Evolutionary conservation across 2,888 invertebrate genomes (phyloP).

Genomic region (Scelioninae gen. 1): DNA sequence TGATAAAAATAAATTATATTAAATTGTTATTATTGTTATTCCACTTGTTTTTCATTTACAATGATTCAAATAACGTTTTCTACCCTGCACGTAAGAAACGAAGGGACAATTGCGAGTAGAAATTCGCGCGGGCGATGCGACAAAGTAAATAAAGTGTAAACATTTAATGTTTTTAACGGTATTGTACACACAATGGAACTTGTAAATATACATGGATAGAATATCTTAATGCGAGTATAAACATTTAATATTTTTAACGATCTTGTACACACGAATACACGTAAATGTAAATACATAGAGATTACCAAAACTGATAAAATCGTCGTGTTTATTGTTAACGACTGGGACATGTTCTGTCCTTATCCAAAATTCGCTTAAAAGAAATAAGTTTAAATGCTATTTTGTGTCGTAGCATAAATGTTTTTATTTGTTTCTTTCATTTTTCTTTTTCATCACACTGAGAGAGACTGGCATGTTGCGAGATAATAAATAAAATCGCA

Average conservation of each 20-base stretch:
- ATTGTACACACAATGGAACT: too few species aligned
- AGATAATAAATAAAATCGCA: conserved; percentile 79
- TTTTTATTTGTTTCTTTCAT: conserved; percentile 73
- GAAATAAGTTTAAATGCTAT: conserved; percentile 62
- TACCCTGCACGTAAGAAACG: conserved; percentile 69
- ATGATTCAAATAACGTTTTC: conserved; percentile 49
- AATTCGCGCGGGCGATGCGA: conserved; percentile 72
- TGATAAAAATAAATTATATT: conserved; percentile 9
- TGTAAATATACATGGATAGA: conserved; percentile 81
- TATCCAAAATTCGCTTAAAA: conserved; percentile 51
- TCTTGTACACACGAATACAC: conserved; percentile 83
- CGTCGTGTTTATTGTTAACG: conserved; percentile 62
- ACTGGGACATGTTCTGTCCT: conserved; percentile 43
- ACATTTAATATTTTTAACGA: conserved; percentile 84
- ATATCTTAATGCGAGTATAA: conserved; percentile 82
- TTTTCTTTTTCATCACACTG: conserved; percentile 75
- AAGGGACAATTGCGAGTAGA: conserved; percentile 56
- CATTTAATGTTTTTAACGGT: too few species aligned
- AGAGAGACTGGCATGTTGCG: conserved; percentile 76
- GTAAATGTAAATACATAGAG: conserved; percentile 84
- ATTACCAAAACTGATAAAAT: conserved; percentile 77
- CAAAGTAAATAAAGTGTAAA: conserved; percentile 78
- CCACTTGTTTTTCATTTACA: conserved; percentile 1
- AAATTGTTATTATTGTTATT: conserved; percentile 17
- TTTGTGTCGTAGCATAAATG: conserved; percentile 75